Evolutionary conservation across 2,113 vertebrate species (phyloP), one percentile per base, ranked within the genome.

Genomic region (Pleuronectes platessa): DNA sequence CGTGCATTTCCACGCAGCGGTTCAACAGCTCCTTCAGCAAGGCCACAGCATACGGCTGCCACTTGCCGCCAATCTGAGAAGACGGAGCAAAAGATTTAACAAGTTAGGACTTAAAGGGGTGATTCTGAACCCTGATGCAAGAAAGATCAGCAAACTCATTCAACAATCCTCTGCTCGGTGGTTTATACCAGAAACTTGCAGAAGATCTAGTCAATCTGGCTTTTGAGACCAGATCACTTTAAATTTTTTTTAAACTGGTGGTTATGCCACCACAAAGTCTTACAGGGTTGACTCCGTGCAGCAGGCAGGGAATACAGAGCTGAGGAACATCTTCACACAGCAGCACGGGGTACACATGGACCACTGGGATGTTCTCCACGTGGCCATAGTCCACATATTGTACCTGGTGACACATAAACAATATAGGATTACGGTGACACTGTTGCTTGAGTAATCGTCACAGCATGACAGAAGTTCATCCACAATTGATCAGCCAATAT

Each of bases 221-320:
- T 37, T 37, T 37, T 37, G 35, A 37, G 35, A 37, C 35, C 35
- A 37, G 35, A 37, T 37, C 2, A 37, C 35, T 37, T 37, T 37
- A 1, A 6, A 31, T 31, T 26, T 61, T 17, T 18, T 20, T 18
- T 10, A 0, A 35, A 35, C 15, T 35, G 2, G 7, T 31, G 58
- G 8, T 5, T 15, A 4, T 4, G 40, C 12, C 3, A 11, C 11
- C 2, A 42, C 11, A 42, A 2, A 42, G 10, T 42, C 90, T 89
- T 83, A 99, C 98, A 63, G 97, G 96, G 54, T 86, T 63, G 8
- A 94, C 90, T 74, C 93, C 91, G 85, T 93, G 88, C 54, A 99
- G 95, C 73, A 96, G 92, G 88, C 96, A 98, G 0, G 96, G 95
- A 51, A 98, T 88, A 82, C 95, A 97, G 69, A 98, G 96, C 5